Percentiles rank a stretch among this genome's conserved stretches.
These are phyloP conservation scores for Eretmocerus hayati DNA, from an alignment of 2,888 invertebrate genomes.

Conservation along the genomic window DNA sequence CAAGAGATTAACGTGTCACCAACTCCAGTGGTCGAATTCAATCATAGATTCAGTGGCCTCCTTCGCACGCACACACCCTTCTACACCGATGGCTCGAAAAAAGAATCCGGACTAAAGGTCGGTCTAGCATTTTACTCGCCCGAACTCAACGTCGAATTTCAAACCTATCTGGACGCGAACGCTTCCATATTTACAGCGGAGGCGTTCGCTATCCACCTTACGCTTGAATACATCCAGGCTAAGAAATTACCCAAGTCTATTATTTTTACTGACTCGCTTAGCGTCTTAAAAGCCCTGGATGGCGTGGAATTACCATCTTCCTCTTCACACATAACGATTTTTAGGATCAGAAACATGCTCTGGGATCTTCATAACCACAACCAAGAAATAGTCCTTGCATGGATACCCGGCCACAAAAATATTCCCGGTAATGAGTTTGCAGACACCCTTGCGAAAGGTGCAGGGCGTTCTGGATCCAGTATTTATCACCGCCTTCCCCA, in stretches of 20 bases:
- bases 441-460: not conserved
- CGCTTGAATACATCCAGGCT: not conserved
- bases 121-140: constrained; percentile 12
- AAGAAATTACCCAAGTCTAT: not conserved
- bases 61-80: constrained; percentile 1
- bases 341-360: not conserved
- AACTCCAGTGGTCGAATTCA: not conserved
- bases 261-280: constrained; percentile 4
- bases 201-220: not conserved
- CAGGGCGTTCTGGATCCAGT: no score
- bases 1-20: not conserved
- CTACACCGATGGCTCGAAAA: constrained; percentile 20
- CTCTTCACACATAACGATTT: not conserved
- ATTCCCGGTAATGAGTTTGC: not conserved
- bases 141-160: not conserved
- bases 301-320: not conserved
- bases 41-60: not conserved
- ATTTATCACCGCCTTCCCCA: no score
- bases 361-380: not conserved
- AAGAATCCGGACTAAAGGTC: not conserved
- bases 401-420: not conserved
- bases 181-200: constrained; percentile 20
- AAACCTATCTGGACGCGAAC: not conserved
- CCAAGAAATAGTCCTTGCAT: not conserved
- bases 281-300: not conserved